Evolutionary conservation across 2,797 vertebrate species (phyloP).

Genomic region (Dryobates pubescens): DNA sequence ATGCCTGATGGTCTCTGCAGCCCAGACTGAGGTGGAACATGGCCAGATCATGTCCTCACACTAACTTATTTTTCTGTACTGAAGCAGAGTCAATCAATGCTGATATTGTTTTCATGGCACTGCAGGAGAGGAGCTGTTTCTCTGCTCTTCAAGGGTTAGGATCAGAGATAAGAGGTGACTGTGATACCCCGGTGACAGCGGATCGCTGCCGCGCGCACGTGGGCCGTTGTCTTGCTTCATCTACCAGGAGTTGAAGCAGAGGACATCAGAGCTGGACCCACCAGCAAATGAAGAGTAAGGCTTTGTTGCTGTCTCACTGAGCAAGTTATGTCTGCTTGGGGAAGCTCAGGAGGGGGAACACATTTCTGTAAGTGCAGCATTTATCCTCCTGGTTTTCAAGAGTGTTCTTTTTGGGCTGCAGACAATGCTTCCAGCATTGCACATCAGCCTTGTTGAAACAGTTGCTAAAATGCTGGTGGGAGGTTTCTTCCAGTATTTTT

Average conservation of each 20-base stretch:
- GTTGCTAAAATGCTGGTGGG: neutral
- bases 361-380: neutral
- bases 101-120: neutral
- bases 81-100: neutral
- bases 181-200: neutral
- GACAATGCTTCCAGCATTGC: neutral
- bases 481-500: neutral
- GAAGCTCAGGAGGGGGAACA: neutral
- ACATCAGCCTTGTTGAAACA: neutral
- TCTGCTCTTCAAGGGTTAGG: neutral
- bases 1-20: neutral
- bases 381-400: neutral
- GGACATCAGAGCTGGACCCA: neutral
- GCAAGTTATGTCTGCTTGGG: neutral
- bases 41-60: conserved; percentile 9
- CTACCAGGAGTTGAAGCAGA: neutral
- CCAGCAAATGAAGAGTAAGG: neutral
- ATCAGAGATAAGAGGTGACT: conserved; percentile 13
- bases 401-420: neutral
- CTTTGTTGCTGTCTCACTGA: neutral
- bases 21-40: neutral
- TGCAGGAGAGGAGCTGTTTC: neutral
- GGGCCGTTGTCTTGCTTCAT: neutral
- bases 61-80: conserved; percentile 25
- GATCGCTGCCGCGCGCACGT: neutral